A percentile compares a stretch with the other conserved stretches of the same genome.
These are phyloP conservation scores for Acipenser oxyrinchus DNA, from an alignment of 2,797 vertebrate species.

Conservation along the genomic window DNA sequence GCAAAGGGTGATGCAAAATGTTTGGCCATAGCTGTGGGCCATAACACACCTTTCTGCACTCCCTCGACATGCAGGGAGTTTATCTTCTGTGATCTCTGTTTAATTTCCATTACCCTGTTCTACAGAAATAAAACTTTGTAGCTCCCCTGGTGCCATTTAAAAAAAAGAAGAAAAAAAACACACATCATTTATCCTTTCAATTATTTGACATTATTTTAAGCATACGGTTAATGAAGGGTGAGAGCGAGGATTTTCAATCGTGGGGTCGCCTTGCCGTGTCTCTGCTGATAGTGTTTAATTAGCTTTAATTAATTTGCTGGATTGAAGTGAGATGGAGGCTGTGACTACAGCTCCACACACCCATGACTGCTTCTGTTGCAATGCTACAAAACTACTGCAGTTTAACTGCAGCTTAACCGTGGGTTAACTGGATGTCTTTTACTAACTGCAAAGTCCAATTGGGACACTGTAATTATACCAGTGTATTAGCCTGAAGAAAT, in stretches of 20 bases:
- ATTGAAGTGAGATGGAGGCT: background rate
- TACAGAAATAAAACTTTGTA: slow-evolving; percentile 5
- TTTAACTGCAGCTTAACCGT: no score
- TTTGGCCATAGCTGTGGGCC: no score
- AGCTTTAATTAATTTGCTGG: slow-evolving; percentile 20
- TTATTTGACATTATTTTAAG: slow-evolving; percentile 31
- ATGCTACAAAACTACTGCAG: no score
- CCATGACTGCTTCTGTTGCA: no score
- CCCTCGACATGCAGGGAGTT: background rate
- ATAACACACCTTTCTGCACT: no score
- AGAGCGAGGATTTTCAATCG: slow-evolving; percentile 19
- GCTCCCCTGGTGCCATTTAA: slow-evolving; percentile 12
- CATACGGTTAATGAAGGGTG: slow-evolving; percentile 28
- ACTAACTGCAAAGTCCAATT: no score
- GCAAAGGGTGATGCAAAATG: no score
- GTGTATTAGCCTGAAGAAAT: no score
- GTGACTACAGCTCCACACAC: background rate
- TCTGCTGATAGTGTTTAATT: slow-evolving; percentile 32
- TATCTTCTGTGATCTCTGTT: background rate
- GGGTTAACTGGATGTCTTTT: no score
- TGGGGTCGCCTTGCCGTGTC: slow-evolving; percentile 20
- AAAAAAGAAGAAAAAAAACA: slow-evolving; percentile 18
- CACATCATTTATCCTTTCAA: slow-evolving; percentile 26
- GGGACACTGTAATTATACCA: no score
- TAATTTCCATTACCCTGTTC: slow-evolving; percentile 11